phyloP scores from a whole-genome alignment of 2,113 vertebrate species.

The Pycnonotus jocosus region DNA sequence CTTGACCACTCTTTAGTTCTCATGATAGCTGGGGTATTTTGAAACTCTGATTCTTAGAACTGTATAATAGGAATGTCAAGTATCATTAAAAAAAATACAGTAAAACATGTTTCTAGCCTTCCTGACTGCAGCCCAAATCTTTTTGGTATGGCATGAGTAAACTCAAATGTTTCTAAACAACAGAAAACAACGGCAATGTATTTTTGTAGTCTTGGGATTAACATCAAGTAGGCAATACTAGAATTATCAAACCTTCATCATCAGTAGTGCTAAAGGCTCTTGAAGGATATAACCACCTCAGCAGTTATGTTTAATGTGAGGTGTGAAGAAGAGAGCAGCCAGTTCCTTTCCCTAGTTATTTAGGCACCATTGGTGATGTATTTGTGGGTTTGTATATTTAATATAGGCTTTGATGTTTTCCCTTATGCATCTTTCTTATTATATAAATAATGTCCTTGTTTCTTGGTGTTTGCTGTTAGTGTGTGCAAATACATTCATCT shows the following conservation, averaged over 20 bases:
- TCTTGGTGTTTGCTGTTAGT: constrained; percentile 46
- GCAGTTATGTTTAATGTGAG: background rate
- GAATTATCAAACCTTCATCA: background rate
- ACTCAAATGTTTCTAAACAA: background rate
- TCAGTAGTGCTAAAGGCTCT: background rate
- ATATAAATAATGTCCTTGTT: constrained; percentile 52
- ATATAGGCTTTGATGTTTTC: constrained; percentile 55
- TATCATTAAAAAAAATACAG: background rate
- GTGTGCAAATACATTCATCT: constrained; percentile 49
- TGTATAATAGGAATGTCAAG: background rate
- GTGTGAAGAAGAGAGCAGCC: background rate
- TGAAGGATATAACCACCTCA: constrained; percentile 4
- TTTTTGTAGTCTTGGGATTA: background rate
- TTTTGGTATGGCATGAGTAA: background rate
- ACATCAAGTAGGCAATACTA: background rate
- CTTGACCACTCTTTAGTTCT: constrained; percentile 25
- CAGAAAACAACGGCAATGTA: background rate
- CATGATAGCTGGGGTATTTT: background rate
- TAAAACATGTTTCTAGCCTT: background rate
- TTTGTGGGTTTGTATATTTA: constrained; percentile 29
- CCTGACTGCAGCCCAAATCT: background rate
- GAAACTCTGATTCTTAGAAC: background rate
- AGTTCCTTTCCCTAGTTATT: constrained; percentile 35
- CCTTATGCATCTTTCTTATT: constrained; percentile 48
- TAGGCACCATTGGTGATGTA: constrained; percentile 9